Evolutionary conservation across 2,797 vertebrate genomes (phyloP), one percentile per base, ranked within the genome.

Genomic region (Pitangus sulphuratus): DNA sequence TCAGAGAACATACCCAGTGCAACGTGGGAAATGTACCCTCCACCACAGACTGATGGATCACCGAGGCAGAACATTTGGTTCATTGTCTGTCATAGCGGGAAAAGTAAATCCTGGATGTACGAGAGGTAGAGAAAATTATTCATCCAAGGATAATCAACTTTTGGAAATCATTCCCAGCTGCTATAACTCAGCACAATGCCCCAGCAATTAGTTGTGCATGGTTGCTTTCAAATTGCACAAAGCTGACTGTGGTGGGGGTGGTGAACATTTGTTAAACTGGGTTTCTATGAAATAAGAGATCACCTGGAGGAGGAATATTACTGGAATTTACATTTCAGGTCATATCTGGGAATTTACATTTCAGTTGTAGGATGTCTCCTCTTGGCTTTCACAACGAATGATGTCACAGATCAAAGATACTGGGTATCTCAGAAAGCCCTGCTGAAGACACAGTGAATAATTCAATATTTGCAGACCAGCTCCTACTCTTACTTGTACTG

Each of bases 151-250:
- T 92, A 95, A 97, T 95, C 94, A 96, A 78, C 95, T 95, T 95
- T 92, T 97, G 95, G 94, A 95, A 97, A 96, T 92, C 80, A 93
- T 95, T 96, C 93, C 92, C 90, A 90, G 93, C 90, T 85, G 82
- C 82, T 76, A 14, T 51, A 92, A 69, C 91, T 7, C 53, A 96
- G 88, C 88, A 97, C 97, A 97, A 96, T 97, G 94, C 88, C 88
- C 31, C 51, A 87, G 66, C 84, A 94, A 95, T 97, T 95, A 95
- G 95, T 40, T 84, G 88, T 95, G 95, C 96, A 95, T 94, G 89
- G 12, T 8, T 97, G 95, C 96, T 92, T 96, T 94, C 65, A 83
- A 87, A 96, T 71, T 87, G 85, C 81, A 94, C 91, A 72, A 69
- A 89, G 62, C 66, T 85, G 90, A 60, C 69, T 89, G 64, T 58